Evolutionary conservation across 2,113 vertebrate species (phyloP), one percentile per base, ranked within the genome.

Genomic region (Noturus placidus): DNA sequence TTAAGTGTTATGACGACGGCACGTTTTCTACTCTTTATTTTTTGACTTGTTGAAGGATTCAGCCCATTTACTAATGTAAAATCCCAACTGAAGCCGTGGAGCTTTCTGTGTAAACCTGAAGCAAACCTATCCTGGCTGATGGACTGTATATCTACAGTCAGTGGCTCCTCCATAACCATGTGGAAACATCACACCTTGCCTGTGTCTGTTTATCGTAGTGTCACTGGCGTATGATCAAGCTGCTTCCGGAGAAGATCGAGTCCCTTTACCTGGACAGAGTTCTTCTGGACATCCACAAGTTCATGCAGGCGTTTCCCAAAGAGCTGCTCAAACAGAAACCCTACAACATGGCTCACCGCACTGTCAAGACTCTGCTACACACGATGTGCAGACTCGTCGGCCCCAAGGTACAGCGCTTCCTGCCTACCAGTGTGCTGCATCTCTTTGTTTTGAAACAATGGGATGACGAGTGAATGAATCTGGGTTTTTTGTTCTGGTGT

Each of bases 271-370:
- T 99, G 89, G 98, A 99, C 89, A 95, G 97, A 42, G 97, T 99
- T 92, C 93, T 99, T 10, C 93, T 99, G 87, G 98, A 99, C 57
- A 96, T 99, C 59, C 98, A 99, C 92, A 97, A 97, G 92, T 98
- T 99, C 92, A 97, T 99, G 97, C 98, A 97, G 89, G 96, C 98
- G 82, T 99, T 99, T 90, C 98, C 98, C 83, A 99, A 97, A 94
- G 98, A 99, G 90, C 98, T 97, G 87, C 94, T 99, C 52, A 99
- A 98, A 90, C 97, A 98, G 65, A 96, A 97, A 46, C 98, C 99
- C 94, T 97, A 96, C 19, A 97, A 99, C 42, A 94, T 99, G 84
- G 97, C 98, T 3, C 97, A 99, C 93, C 94, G 98, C 90, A 99
- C 98, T 8, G 87, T 99, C 56, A 99, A 99, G 92, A 99, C 98